Base-by-base conservation (phyloP, 2,888 invertebrate genomes). In the Polymixis lichenea region DNA sequence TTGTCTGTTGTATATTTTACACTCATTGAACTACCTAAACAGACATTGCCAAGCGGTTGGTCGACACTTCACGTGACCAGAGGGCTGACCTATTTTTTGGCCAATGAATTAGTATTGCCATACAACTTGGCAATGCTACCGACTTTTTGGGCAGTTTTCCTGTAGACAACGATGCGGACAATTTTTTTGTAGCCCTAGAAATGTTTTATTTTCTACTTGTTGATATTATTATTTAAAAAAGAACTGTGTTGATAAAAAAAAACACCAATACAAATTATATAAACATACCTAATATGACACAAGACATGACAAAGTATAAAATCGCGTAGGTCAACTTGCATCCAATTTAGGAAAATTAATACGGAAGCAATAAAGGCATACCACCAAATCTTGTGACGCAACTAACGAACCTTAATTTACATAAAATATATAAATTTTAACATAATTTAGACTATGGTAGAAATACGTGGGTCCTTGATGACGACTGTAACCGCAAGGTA, bases 381-480 rank as follows among this genome's bases (percentile, higher is more conserved):
- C 22, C 25, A 67, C 66, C 22, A 67, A 83, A 78, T 46, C 25
- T 51, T 46, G 19, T 78, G 68, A 78, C 68, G 55, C 51, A 62
- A 62, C 0, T 25, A 51, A 43, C 25, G 8, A 51, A 82, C 56
- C 32, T 62, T 43, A 77, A 78, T 69, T 78, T n/a, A n/a, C 56
- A 84, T 80, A 65, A 70, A 71, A 65, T 43, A 38, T 32, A 66
- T 46, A 68, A 0, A 32, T 82, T 62, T 74, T 9, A 28, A 81
- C 61, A 77, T 77, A 61, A 38, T 49, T 73, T 74, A 66, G n/a
- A 38, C 46, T 60, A 25, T 38, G 8, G 38, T 53, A 67, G 46
- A 68, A 61, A 70, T 53, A 58, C 66, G 66, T 66, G 32, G 55
- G 84, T 84, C 75, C 83, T 87, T 85, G 82, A 62, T 74, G 22